Evolutionary conservation across 2,888 invertebrate species (phyloP).

Genomic region (Ametastegia equiseti): DNA sequence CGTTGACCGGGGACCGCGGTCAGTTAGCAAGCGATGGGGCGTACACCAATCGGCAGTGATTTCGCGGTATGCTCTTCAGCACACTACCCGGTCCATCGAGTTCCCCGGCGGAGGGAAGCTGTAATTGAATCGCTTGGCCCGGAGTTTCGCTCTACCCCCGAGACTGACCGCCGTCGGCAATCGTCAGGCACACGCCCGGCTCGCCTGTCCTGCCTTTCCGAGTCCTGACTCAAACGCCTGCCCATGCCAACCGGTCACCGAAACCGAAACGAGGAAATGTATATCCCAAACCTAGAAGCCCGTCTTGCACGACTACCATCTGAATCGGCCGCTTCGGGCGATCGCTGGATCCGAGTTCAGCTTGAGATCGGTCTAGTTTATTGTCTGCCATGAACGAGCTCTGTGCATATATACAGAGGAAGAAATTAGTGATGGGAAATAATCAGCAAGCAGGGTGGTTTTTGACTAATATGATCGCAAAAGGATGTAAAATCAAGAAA

Average conservation of each 20-base stretch:
- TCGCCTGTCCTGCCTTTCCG: slow-evolving; percentile 13
- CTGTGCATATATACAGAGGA: too few relatives aligned
- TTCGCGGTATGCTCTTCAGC: slow-evolving; percentile 40
- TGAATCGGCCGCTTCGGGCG: background rate
- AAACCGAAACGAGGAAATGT: slow-evolving; percentile 17
- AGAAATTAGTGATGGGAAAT: background rate
- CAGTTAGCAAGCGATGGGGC: slow-evolving; percentile 46
- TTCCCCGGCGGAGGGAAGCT: slow-evolving; percentile 50
- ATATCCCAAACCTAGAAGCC: background rate
- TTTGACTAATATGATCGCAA: too few relatives aligned
- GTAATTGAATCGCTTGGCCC: slow-evolving; percentile 64
- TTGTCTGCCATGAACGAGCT: background rate
- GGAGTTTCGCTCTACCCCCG: slow-evolving; percentile 47
- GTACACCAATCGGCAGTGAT: slow-evolving; percentile 43
- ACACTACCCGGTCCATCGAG: slow-evolving; percentile 25
- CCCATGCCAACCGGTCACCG: background rate
- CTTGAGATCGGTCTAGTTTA: background rate
- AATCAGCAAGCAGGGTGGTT: too few relatives aligned
- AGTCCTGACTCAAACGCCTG: background rate
- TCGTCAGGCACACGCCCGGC: slow-evolving; percentile 63
- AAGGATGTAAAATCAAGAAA: too few relatives aligned
- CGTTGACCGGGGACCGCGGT: slow-evolving; percentile 43
- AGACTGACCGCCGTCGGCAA: slow-evolving; percentile 61
- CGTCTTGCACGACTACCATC: background rate
- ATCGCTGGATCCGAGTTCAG: background rate